Evolutionary conservation across 2,888 invertebrate genomes (phyloP), one percentile per base, ranked within the genome.

Genomic region (Pandemis corylana): DNA sequence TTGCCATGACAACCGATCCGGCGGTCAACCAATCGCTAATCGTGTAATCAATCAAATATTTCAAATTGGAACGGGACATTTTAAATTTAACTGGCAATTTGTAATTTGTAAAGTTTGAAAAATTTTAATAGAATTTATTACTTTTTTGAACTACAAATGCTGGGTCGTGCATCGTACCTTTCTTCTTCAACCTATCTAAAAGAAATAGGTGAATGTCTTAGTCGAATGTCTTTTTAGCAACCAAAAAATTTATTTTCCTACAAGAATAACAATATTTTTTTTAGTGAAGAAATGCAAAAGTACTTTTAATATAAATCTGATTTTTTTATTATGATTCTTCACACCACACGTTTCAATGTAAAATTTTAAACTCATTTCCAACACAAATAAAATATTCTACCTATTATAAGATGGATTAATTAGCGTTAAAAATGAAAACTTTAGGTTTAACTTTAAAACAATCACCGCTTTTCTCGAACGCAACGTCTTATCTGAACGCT

Each of bases 31-130:
- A 82, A 85, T 87, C 82, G 83, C 82, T 88, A 87, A 89, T 89
- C 87, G 84, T 80, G 84, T 83, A 83, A 91, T 91, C 90, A 87
- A 90, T 91, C 90, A 89, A 87, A 81, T 80, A 81, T 84, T 87
- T 80, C 78, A 79, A 81, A 84, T 82, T 80, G 80, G 81, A 79
- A 80, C 76, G 71, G 71, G 75, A 77, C 49, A 20, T 69, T 69
- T 70, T 66, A 61, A 71, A 67, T 66, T 61, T 53, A 61, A 66
- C 69, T 65, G 65, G 28, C 44, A 28, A 74, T 44, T 41, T 73
- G 15, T 59, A 46, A 64, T 15, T 20, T 15, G 20, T 20, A 12
- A 46, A 20, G 20, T 20, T 64, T 20, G 5, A 66, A 51, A 36
- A 49, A n/a, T 6, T n/a, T 0, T 5, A 51, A 51, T 5, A 6